phyloP scores from a whole-genome alignment of 2,888 invertebrate species.

The Melanostoma mellinum region DNA sequence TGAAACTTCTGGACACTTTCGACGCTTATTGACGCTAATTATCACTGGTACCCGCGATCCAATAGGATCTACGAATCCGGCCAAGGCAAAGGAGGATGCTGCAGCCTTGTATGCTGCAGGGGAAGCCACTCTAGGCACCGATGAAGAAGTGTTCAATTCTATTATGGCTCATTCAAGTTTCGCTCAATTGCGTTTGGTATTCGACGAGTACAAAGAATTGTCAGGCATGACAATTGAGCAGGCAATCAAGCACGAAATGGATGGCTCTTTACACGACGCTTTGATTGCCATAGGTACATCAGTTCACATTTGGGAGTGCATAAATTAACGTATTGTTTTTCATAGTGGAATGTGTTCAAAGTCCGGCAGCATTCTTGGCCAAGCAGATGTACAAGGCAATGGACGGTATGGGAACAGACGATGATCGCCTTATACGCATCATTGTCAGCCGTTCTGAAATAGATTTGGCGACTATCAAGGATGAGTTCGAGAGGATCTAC shows the following conservation, averaged over 20 bases:
- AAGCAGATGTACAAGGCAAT: constrained; percentile 85
- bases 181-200: constrained; percentile 86
- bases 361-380: constrained; percentile 86
- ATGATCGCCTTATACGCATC: constrained; percentile 86
- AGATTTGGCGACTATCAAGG: constrained; percentile 87
- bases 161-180: constrained; percentile 89
- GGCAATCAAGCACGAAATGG: constrained; percentile 86
- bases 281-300: constrained; percentile 86
- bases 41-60: constrained; percentile 86
- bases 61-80: constrained; percentile 84
- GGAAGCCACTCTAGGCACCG: constrained; percentile 87
- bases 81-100: constrained; percentile 87
- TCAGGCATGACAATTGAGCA: constrained; percentile 88
- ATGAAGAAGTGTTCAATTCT: constrained; percentile 87
- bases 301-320: not conserved
- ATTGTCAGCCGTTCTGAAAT: constrained; percentile 86
- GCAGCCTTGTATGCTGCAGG: constrained; percentile 87
- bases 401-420: constrained; percentile 88
- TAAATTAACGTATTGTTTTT: too few species aligned
- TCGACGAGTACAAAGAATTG: constrained; percentile 88
- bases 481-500: constrained; percentile 86
- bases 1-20: constrained; percentile 90
- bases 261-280: constrained; percentile 86
- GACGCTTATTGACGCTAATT: constrained; percentile 87
- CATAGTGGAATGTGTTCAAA: constrained; percentile 87